Percentiles rank a stretch among this genome's conserved stretches.
phyloP scores from a whole-genome alignment of 2,113 vertebrate species.

The Malurus elegans region DNA sequence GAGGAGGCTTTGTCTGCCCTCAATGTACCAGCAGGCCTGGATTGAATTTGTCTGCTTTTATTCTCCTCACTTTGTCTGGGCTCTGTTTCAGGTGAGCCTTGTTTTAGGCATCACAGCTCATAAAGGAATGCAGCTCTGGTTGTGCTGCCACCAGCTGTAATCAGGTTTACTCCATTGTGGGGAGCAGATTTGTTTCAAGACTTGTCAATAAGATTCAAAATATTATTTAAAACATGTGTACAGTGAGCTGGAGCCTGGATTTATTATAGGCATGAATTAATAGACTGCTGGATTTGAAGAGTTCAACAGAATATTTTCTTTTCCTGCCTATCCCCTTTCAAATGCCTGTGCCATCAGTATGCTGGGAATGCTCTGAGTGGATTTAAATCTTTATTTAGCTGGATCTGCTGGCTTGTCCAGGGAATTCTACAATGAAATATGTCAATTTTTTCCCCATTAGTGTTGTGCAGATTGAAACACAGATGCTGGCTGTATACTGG shows the following conservation, averaged over 20 bases:
- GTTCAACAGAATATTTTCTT: not conserved
- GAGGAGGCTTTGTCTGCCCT: too few relatives aligned
- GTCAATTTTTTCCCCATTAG: not conserved
- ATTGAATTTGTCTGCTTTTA: too few relatives aligned
- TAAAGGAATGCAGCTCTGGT: not conserved
- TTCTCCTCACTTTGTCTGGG: too few relatives aligned
- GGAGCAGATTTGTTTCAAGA: slow-evolving; percentile 31
- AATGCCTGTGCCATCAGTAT: not conserved
- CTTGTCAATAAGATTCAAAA: slow-evolving; percentile 35
- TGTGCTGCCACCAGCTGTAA: not conserved
- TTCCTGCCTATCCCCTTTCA: not conserved
- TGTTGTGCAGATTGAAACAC: slow-evolving; percentile 51
- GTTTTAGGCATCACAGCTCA: too few relatives aligned
- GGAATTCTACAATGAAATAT: slow-evolving; percentile 49
- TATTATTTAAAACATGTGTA: slow-evolving; percentile 8
- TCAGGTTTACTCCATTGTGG: slow-evolving; percentile 1
- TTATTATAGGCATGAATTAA: slow-evolving; percentile 5
- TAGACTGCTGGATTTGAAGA: not conserved
- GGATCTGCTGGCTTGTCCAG: slow-evolving; percentile 41
- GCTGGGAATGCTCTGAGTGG: not conserved
- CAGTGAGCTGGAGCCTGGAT: not conserved
- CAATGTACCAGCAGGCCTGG: too few relatives aligned
- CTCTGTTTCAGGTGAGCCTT: too few relatives aligned
- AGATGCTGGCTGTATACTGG: slow-evolving; percentile 35
- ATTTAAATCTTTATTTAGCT: slow-evolving; percentile 62